phyloP scores from a whole-genome alignment of 2,888 invertebrate genomes.

The Athalia rosae region DNA sequence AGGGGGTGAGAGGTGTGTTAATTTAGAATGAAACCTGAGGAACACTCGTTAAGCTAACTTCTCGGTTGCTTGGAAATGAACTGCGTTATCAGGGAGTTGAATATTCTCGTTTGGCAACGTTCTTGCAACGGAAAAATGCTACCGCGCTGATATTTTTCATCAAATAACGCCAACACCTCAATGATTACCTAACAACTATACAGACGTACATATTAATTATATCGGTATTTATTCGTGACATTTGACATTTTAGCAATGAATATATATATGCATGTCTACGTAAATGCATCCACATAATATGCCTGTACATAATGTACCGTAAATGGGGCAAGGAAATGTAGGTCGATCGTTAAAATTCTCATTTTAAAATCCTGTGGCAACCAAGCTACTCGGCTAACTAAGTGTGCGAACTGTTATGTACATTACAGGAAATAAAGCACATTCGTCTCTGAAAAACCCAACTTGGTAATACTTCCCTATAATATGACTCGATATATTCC shows the following conservation, averaged over 20 bases:
- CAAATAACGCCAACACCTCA: background rate
- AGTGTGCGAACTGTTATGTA: conserved; percentile 24
- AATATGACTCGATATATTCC: background rate
- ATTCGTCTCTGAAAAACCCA: background rate
- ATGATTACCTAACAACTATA: background rate
- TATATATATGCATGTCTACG: background rate
- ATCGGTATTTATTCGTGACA: background rate
- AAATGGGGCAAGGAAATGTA: conserved; percentile 63
- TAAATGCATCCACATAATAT: background rate
- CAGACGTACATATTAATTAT: background rate
- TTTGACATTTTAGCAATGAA: background rate
- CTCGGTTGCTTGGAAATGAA: background rate
- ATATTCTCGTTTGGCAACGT: conserved; percentile 5
- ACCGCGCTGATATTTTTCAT: conserved; percentile 19
- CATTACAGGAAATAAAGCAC: background rate
- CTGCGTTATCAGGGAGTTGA: conserved; percentile 14
- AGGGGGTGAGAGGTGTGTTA: background rate
- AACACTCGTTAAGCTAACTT: conserved; percentile 18
- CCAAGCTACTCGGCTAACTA: conserved; percentile 31
- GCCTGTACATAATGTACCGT: conserved; percentile 53
- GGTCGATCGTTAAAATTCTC: conserved; percentile 70
- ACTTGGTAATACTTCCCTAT: conserved; percentile 6
- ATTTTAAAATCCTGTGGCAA: conserved; percentile 62
- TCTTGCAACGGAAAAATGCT: background rate
- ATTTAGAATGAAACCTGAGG: conserved; percentile 1